Conservation (phyloP, 2,797 vertebrate genomes). For the Staurois parvus region DNA sequence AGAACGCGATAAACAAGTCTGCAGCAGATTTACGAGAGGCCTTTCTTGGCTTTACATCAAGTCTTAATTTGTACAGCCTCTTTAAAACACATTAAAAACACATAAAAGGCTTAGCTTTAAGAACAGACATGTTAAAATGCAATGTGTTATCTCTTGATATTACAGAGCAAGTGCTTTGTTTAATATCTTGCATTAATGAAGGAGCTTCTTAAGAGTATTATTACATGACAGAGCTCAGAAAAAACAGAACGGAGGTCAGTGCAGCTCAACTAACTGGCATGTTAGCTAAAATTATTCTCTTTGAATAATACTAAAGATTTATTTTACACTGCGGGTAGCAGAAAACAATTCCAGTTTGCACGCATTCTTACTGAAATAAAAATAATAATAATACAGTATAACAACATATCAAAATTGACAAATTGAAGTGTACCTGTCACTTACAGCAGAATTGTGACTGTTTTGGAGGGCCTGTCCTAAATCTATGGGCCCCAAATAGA, state of each 20-base stretch:
- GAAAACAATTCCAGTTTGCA: too few species aligned
- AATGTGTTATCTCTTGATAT: constrained; percentile 64
- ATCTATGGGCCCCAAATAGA: too few species aligned
- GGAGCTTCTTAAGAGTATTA: constrained; percentile 71
- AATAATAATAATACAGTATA: not conserved
- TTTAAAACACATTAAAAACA: constrained; percentile 60
- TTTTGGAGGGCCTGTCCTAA: too few species aligned
- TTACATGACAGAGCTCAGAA: constrained; percentile 65
- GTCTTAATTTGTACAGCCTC: constrained; percentile 62
- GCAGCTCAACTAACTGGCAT: constrained; percentile 71
- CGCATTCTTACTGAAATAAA: too few species aligned
- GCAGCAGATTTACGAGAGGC: constrained; percentile 22
- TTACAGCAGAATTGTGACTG: too few species aligned
- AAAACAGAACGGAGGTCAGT: constrained; percentile 70
- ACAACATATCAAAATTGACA: not conserved
- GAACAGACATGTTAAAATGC: constrained; percentile 62
- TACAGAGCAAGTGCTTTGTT: constrained; percentile 67
- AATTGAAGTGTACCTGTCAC: not conserved
- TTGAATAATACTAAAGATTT: constrained; percentile 73
- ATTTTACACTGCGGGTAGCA: constrained; percentile 62
- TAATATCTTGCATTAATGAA: constrained; percentile 74
- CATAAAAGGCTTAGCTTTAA: constrained; percentile 58
- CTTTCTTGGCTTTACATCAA: constrained; percentile 34
- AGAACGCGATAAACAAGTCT: constrained; percentile 37
- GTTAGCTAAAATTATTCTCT: constrained; percentile 73